Conservation (phyloP, 2,797 vertebrate species). For the Pelobates cultripes region DNA sequence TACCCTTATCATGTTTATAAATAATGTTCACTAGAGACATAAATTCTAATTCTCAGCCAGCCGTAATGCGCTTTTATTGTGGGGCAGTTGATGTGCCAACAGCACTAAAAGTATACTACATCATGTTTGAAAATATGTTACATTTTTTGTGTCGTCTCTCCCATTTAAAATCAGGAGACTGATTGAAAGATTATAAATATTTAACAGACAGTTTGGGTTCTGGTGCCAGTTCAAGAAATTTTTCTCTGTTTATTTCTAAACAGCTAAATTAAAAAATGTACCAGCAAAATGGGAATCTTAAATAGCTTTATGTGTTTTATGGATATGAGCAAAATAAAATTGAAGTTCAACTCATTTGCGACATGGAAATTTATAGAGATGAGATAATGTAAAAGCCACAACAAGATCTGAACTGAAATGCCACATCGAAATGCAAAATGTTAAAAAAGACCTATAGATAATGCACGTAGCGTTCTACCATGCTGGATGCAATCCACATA, state of each 20-base stretch:
- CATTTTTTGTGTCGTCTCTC: background rate
- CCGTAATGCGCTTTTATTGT: too few relatives aligned
- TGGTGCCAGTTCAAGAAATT: background rate
- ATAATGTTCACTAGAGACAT: too few relatives aligned
- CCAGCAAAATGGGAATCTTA: conserved; percentile 36
- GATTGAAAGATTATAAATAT: conserved; percentile 50
- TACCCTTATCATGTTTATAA: too few relatives aligned
- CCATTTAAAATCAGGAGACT: conserved; percentile 34
- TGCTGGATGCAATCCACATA: conserved; percentile 10
- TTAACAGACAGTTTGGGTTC: conserved; percentile 23
- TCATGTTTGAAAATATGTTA: too few relatives aligned
- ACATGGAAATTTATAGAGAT: conserved; percentile 30
- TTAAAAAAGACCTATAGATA: background rate
- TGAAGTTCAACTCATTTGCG: conserved; percentile 17
- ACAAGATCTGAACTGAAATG: background rate
- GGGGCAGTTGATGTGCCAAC: too few relatives aligned
- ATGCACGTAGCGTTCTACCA: background rate
- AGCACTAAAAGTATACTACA: too few relatives aligned
- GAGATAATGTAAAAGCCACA: conserved; percentile 1
- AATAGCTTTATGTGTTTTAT: conserved; percentile 20
- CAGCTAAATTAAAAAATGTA: conserved; percentile 31
- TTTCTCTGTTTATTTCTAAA: conserved; percentile 7
- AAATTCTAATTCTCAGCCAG: too few relatives aligned
- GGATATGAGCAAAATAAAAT: conserved; percentile 23
- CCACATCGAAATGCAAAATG: background rate